A percentile compares a stretch with the other conserved stretches of the same genome.
Conservation (phyloP, 2,888 invertebrate genomes). For the Phanerotoma sp. region DNA sequence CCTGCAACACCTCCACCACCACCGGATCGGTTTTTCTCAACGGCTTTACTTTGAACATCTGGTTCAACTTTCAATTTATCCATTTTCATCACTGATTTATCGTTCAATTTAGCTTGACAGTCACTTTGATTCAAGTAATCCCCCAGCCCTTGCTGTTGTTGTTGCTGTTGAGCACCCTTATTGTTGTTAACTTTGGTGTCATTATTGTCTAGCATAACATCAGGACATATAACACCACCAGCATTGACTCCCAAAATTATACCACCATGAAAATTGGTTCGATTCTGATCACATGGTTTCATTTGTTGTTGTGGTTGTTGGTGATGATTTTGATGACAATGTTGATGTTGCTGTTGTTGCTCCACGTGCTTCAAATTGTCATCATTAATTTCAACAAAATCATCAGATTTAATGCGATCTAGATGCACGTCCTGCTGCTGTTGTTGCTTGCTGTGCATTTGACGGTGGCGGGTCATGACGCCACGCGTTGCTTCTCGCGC, state of each 20-base stretch:
- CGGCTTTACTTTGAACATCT: slow-evolving; percentile 37
- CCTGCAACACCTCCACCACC: too few species aligned
- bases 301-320: slow-evolving; percentile 20
- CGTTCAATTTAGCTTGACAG: slow-evolving; percentile 34
- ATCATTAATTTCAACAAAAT: slow-evolving; percentile 25
- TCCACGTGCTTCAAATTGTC: slow-evolving; percentile 33
- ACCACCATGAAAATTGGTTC: slow-evolving; percentile 31
- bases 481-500: slow-evolving; percentile 53
- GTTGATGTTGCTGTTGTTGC: slow-evolving; percentile 25
- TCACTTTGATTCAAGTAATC: slow-evolving; percentile 39
- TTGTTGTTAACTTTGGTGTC: slow-evolving; percentile 43
- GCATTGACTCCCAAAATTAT: slow-evolving; percentile 32
- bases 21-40: slow-evolving; percentile 46
- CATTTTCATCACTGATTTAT: slow-evolving; percentile 46
- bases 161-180: too few species aligned
- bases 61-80: slow-evolving; percentile 35
- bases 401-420: slow-evolving; percentile 15
- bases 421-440: slow-evolving; percentile 20
- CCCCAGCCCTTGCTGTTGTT: too few species aligned
- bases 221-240: slow-evolving; percentile 31
- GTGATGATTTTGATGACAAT: too few species aligned
- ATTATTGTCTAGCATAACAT: slow-evolving; percentile 29
- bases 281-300: slow-evolving; percentile 2
- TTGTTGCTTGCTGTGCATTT: slow-evolving; percentile 37
- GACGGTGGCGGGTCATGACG: slow-evolving; percentile 40